Base-by-base conservation (phyloP, 2,113 vertebrate genomes). In the Pogona vitticeps region DNA sequence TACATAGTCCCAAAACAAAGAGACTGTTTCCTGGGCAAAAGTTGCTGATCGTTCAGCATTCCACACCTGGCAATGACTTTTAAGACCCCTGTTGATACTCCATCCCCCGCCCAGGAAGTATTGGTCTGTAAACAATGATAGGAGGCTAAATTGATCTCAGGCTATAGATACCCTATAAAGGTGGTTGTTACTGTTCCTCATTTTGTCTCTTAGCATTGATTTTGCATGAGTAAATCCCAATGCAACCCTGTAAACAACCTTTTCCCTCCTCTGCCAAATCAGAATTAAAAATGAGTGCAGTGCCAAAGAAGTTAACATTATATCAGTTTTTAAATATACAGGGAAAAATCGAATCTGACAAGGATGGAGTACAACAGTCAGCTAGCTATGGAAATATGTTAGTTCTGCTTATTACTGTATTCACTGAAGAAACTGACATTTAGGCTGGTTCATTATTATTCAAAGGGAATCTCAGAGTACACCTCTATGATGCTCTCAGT, bases 401-500 rank as follows among this genome's bases (percentile, higher is more conserved):
- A 61, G 17, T 63, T 84, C 58, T 61, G 38, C 58, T 52, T 36
- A 68, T 73, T 72, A 36, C n/a, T 83, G 40, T 40, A 59, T 13
- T 33, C 40, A 33, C 18, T 85, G 20, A 65, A 67, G 75, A 75
- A 67, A 52, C 56, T 63, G n/a, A 20, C 21, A 68, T 68, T 52
- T 52, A 76, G 46, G 18, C 6, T 65, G 21, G 73, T 68, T 77
- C 46, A 71, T 82, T 85, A 56, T 77, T 52, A 85, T 67, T 85
- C 38, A 84, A 76, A 76, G 38, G 56, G 17, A 63, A 76, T 38
- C 72, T 61, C 26, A 28, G 13, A 68, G 8, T 70, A 15, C 26
- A 76, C 17, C 56, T 46, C 38, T 52, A 65, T n/a, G 38, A 65
- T 84, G 58, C 14, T 67, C 8, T 76, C n/a, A 33, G 21, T 36